phyloP scores from a whole-genome alignment of 2,797 vertebrate genomes.

The Orientallactaga sibirica region DNA sequence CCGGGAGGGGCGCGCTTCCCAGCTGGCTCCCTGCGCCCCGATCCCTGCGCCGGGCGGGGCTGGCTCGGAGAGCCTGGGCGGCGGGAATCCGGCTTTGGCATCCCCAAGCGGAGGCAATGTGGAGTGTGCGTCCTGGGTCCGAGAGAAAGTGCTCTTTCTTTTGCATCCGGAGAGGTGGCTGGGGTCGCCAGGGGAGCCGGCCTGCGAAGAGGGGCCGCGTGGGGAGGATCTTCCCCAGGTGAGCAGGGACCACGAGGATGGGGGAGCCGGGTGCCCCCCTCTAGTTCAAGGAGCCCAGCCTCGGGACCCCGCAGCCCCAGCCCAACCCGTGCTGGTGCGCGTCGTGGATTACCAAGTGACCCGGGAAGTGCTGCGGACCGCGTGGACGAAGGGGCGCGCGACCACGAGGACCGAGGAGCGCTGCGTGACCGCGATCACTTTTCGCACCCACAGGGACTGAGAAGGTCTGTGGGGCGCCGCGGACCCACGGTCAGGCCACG shows the following conservation, averaged over 20 bases:
- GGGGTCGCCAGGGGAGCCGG: not conserved
- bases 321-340: slow-evolving; percentile 68
- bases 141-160: slow-evolving; percentile 82
- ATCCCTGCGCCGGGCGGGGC: fast-evolving
- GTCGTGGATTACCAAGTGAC: slow-evolving; percentile 76
- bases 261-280: too few species aligned
- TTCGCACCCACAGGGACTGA: slow-evolving; percentile 43
- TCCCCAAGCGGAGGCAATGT: not conserved
- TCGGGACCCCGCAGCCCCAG: not conserved
- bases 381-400: slow-evolving; percentile 63
- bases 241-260: not conserved
- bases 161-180: slow-evolving; percentile 71
- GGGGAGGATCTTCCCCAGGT: not conserved
- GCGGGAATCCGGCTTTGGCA: not conserved
- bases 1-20: not conserved
- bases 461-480: fast-evolving
- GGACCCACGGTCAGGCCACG: not conserved
- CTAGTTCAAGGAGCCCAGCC: too few species aligned
- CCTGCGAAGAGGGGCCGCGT: not conserved
- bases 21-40: not conserved
- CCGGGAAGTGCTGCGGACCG: slow-evolving; percentile 47
- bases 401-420: slow-evolving; percentile 71
- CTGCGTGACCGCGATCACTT: slow-evolving; percentile 69
- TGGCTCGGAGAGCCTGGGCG: not conserved
- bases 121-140: slow-evolving; percentile 63